A percentile compares a stretch with the other conserved stretches of the same genome.
These are phyloP conservation scores for Argyrosomus japonicus DNA, from an alignment of 2,113 vertebrate species.

Conservation along the genomic window DNA sequence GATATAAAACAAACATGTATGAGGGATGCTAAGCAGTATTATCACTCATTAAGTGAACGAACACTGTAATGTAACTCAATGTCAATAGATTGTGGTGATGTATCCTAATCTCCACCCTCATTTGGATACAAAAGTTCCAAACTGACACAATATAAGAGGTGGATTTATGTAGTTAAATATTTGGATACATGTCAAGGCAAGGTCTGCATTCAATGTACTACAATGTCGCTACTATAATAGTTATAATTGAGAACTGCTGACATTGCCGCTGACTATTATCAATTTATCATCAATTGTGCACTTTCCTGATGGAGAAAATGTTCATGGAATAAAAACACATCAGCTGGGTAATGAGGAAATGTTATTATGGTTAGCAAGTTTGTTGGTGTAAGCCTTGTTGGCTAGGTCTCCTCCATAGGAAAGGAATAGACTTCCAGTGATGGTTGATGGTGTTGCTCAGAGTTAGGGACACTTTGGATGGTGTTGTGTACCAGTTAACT, in stretches of 20 bases:
- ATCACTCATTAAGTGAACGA: not conserved
- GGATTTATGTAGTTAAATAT: not conserved
- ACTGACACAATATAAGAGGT: not conserved
- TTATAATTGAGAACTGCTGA: not conserved
- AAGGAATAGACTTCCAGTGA: conserved; percentile 2
- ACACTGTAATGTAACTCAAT: not conserved
- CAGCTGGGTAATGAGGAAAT: not conserved
- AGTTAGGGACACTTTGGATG: conserved; percentile 1
- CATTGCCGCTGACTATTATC: not conserved
- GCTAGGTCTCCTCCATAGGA: not conserved
- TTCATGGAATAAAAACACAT: not conserved
- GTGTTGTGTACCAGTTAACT: not conserved
- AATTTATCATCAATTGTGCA: not conserved
- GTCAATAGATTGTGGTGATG: not conserved
- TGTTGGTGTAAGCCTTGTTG: not conserved
- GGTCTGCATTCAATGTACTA: not conserved
- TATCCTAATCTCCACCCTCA: not conserved
- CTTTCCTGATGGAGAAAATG: not conserved
- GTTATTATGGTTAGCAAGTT: too few species aligned
- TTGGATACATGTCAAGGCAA: conserved; percentile 1
- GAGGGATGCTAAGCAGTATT: not conserved
- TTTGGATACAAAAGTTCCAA: not conserved
- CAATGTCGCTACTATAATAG: too few species aligned
- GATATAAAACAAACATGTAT: too few species aligned
- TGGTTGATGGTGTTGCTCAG: not conserved